A percentile compares a stretch with the other conserved stretches of the same genome.
Evolutionary conservation across 2,113 vertebrate genomes (phyloP).

Genomic region (Struthidea cinerea): DNA sequence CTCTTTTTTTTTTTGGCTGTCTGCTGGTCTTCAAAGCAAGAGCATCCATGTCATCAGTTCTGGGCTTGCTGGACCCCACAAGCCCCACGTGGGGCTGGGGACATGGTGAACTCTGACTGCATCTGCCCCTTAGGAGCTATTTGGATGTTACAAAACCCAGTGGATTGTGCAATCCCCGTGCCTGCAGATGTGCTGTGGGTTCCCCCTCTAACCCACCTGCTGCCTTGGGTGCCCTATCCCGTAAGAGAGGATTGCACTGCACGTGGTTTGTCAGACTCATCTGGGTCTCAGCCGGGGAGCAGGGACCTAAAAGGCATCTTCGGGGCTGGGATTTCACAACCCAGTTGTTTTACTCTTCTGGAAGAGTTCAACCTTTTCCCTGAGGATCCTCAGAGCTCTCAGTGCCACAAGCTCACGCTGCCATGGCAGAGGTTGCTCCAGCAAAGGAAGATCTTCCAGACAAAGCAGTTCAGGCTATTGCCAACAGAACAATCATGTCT

Average conservation of each 20-base stretch:
- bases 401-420: neutral
- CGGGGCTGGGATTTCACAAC: neutral
- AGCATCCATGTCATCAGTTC: neutral
- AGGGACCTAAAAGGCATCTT: neutral
- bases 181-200: neutral
- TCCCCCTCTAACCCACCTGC: neutral
- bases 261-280: neutral
- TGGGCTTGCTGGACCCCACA: neutral
- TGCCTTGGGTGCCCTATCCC: rapidly evolving
- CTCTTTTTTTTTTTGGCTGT: neutral
- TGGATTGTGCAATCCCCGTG: neutral
- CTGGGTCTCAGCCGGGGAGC: neutral
- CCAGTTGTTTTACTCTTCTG: neutral
- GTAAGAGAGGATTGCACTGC: neutral
- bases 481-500: neutral
- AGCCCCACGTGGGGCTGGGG: neutral
- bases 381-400: neutral
- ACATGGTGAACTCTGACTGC: neutral
- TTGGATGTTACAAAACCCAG: neutral
- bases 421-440: neutral
- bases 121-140: neutral
- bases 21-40: neutral
- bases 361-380: neutral
- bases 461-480: neutral
- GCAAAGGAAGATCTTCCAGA: neutral